Conservation (phyloP, 2,797 vertebrate genomes). For the Molothrus ater region DNA sequence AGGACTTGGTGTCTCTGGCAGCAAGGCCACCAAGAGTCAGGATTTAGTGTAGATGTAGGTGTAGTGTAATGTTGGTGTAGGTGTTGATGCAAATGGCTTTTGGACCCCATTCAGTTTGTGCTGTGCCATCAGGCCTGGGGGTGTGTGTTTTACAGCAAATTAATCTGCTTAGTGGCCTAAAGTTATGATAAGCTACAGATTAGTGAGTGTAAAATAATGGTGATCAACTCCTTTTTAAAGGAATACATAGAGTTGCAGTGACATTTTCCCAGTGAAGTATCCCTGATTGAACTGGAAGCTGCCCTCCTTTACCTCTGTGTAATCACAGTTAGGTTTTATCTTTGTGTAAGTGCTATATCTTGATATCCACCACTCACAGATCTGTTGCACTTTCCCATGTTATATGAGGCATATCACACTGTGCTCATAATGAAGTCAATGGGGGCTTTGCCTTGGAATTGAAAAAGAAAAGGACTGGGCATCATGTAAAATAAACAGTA, state of each 20-base stretch:
- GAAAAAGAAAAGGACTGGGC: background rate
- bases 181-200: background rate
- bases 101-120: background rate
- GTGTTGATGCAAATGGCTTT: background rate
- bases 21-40: background rate
- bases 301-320: background rate
- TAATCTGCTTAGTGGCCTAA: background rate
- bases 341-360: background rate
- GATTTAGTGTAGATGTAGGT: background rate
- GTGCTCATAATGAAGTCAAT: background rate
- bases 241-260: background rate
- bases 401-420: background rate
- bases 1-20: background rate
- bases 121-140: background rate
- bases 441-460: background rate
- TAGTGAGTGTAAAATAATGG: background rate
- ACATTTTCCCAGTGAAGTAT: background rate
- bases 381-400: background rate
- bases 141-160: background rate
- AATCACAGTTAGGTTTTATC: background rate
- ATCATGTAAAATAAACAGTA: conserved; percentile 17
- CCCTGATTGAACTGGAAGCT: background rate
- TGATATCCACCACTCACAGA: background rate
- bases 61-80: background rate
- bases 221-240: background rate